phyloP scores from a whole-genome alignment of 1,140 invertebrate genomes.

The Riptortus pedestris region DNA sequence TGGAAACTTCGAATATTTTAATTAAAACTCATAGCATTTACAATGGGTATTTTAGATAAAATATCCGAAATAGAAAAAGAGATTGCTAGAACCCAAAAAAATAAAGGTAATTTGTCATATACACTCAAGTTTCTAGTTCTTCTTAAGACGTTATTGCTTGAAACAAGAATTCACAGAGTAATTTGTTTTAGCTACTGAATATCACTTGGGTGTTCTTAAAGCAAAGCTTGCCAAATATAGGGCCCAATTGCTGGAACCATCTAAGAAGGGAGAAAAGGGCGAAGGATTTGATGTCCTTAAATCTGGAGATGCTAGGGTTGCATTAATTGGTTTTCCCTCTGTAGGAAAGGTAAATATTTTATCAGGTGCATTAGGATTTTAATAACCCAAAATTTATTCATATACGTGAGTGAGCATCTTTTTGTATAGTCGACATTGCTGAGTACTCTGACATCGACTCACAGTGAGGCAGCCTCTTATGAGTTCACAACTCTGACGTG shows the following conservation, averaged over 20 bases:
- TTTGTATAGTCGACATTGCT: conserved; percentile 71
- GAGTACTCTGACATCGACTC: conserved; percentile 84
- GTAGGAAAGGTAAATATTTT: conserved; percentile 65
- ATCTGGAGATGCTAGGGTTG: conserved; percentile 96
- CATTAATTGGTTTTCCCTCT: conserved; percentile 94
- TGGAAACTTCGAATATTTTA: too few relatives aligned
- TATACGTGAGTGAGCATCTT: not conserved
- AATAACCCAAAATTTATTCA: not conserved
- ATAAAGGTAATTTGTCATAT: conserved; percentile 69
- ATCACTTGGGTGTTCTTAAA: conserved; percentile 95
- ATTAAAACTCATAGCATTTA: too few relatives aligned
- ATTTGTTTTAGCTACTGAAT: conserved; percentile 81
- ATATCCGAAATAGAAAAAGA: conserved; percentile 97
- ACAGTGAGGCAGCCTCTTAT: conserved; percentile 92
- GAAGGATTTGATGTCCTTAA: conserved; percentile 99
- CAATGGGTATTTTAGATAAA: conserved; percentile 95
- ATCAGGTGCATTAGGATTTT: not conserved
- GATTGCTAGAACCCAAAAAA: conserved; percentile 97
- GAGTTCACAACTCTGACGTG: conserved; percentile 99
- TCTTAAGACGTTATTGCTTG: conserved; percentile 11
- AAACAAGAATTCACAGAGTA: too few relatives aligned
- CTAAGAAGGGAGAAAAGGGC: conserved; percentile 92
- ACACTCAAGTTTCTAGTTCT: conserved; percentile 13
- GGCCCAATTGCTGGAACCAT: conserved; percentile 86
- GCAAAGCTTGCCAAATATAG: conserved; percentile 97